phyloP scores from a whole-genome alignment of 2,113 vertebrate genomes.

The Aegotheles bennettii region DNA sequence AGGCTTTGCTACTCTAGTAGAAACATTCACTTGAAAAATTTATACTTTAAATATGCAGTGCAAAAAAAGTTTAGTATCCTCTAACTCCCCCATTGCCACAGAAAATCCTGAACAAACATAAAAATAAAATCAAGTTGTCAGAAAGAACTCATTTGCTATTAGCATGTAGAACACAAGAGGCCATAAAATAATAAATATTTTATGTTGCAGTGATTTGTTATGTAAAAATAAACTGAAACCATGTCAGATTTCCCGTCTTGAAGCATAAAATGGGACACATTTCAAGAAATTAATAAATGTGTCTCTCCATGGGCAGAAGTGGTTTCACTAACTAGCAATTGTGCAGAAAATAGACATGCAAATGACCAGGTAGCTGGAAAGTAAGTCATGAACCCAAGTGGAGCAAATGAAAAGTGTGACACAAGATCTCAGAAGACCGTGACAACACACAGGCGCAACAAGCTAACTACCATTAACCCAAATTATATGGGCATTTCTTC shows the following conservation, averaged over 20 bases:
- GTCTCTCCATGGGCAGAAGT: not conserved
- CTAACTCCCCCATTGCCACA: not conserved
- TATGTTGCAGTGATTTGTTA: no score
- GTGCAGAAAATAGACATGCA: not conserved
- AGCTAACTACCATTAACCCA: not conserved
- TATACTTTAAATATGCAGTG: not conserved
- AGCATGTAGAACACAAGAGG: not conserved
- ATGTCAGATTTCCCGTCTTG: not conserved
- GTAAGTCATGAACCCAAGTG: not conserved
- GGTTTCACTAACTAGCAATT: not conserved
- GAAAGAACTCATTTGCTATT: not conserved
- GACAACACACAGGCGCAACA: not conserved
- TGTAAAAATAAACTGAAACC: constrained; percentile 25
- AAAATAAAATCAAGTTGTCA: not conserved
- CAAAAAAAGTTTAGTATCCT: not conserved
- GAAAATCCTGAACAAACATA: not conserved
- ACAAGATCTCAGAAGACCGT: constrained; percentile 19
- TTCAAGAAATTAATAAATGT: not conserved
- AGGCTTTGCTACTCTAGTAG: not conserved
- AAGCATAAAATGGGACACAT: not conserved
- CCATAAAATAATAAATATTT: not conserved
- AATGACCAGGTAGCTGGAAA: not conserved
- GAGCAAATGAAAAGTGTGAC: not conserved
- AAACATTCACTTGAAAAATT: not conserved
- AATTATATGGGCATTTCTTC: not conserved